Conservation (phyloP, 37 sponge, comb jelly and placozoan genomes). For the Ephydatia muelleri region DNA sequence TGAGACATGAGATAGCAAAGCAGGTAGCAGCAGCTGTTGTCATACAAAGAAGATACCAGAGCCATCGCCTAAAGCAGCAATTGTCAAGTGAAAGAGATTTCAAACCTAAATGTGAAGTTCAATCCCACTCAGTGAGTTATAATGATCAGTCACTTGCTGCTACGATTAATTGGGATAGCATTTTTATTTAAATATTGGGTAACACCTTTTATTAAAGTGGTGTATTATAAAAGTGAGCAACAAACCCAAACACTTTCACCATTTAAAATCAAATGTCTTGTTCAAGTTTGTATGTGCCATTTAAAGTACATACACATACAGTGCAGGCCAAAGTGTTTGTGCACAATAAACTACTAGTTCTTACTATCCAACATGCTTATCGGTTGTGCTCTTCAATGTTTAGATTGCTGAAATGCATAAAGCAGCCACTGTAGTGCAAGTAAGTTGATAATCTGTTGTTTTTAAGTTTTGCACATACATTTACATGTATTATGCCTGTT, state of each 20-base stretch:
- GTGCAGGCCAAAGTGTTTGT: no score
- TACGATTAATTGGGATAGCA: background rate
- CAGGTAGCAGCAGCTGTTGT: conserved; percentile 9
- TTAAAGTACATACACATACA: no score
- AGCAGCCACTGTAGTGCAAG: background rate
- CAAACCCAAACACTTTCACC: no score
- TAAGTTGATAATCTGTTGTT: background rate
- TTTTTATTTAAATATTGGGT: no score
- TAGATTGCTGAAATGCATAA: background rate
- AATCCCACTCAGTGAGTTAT: background rate
- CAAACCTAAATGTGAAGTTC: background rate
- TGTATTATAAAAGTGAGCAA: no score
- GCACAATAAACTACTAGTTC: no score
- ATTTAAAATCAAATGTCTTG: no score
- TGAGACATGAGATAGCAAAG: background rate
- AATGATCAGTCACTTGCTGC: background rate
- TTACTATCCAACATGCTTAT: no score
- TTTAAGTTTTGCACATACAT: background rate
- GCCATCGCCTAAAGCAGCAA: background rate
- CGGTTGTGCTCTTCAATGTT: background rate
- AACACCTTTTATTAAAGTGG: no score
- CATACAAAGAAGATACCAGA: background rate
- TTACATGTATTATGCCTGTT: background rate
- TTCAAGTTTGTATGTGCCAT: no score
- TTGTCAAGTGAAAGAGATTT: background rate